Base-by-base conservation (phyloP, 2,797 vertebrate species). In the Hydrocynus forskahlii region DNA sequence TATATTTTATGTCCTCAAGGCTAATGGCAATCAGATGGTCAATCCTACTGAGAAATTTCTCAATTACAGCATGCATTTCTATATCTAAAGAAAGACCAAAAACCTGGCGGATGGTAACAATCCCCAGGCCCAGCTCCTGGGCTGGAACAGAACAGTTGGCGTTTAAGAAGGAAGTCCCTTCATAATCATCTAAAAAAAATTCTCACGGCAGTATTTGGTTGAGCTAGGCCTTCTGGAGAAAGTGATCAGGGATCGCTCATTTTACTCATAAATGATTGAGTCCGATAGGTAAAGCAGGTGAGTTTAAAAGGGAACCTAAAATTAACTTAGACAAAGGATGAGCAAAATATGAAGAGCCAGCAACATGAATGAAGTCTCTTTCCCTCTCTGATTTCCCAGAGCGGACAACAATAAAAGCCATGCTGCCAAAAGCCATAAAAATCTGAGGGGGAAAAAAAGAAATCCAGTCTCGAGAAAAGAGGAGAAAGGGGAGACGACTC, bases 21-120 rank as follows among this genome's bases (percentile, higher is more conserved):
- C 72, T 84, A 84, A 86, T 84, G 63, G 75, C 79, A 78, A 80
- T 86, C 85, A 84, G 85, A 86, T 86, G 85, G 74, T 50, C 45
- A 60, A 48, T 48, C 57, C 63, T 69, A 77, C 57, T n/a, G 17
- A 78, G 77, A 72, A 74, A 84, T 74, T 68, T 55, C 21, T 60
- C 40, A 0, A 81, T 67, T 83, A 81, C 63, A 81, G 81, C 52
- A 21, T 72, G 78, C 54, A 23, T 81, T 83, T 73, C 75, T 72
- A 50, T 81, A 83, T 74, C 69, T 81, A 73, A 76, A 81, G 59
- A 75, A 69, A 81, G 77, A 60, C 75, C 59, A 29, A 29, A 13
- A 54, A 70, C 82, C 7, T 38, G 71, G 75, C n/a, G 64, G 43
- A 66, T 10, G 50, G 69, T 84, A 84, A 84, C 76, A 77, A 84